Conservation (phyloP, 2,888 invertebrate species). For the Oscheius sp. region DNA sequence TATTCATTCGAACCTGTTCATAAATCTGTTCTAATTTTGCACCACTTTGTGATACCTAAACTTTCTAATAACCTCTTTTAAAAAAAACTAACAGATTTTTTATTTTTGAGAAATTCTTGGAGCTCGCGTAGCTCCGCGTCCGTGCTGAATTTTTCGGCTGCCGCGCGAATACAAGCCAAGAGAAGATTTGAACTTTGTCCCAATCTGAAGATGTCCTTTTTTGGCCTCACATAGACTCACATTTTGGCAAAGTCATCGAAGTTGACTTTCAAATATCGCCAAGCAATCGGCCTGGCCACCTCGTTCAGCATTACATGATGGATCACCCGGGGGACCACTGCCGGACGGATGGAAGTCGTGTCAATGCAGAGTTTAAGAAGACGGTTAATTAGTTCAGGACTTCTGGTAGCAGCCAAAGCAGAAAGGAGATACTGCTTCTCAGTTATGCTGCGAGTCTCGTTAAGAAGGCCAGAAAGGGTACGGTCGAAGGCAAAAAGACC, state of each 20-base stretch:
- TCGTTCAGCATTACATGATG: slow-evolving; percentile 36
- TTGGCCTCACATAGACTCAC: slow-evolving; percentile 26
- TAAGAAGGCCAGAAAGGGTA: slow-evolving; percentile 16
- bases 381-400: slow-evolving; percentile 36
- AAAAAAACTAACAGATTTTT: slow-evolving; percentile 72
- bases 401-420: slow-evolving; percentile 50
- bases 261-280: slow-evolving; percentile 54
- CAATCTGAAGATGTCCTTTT: slow-evolving; percentile 37
- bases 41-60: slow-evolving; percentile 43
- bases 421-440: slow-evolving; percentile 50
- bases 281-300: slow-evolving; percentile 42
- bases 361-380: slow-evolving; percentile 52
- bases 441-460: slow-evolving; percentile 36
- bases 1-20: slow-evolving; percentile 58
- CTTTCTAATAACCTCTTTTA: no score
- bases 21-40: slow-evolving; percentile 51
- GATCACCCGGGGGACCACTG: slow-evolving; percentile 48
- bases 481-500: slow-evolving; percentile 52
- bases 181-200: slow-evolving; percentile 51
- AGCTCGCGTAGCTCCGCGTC: slow-evolving; percentile 51
- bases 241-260: slow-evolving; percentile 44
- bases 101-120: slow-evolving; percentile 44
- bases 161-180: slow-evolving; percentile 40
- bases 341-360: slow-evolving; percentile 42
- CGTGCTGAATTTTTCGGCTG: slow-evolving; percentile 53